These are phyloP conservation scores for Buathra laborator DNA, from an alignment of 2,888 invertebrate species.

Conservation along the genomic window DNA sequence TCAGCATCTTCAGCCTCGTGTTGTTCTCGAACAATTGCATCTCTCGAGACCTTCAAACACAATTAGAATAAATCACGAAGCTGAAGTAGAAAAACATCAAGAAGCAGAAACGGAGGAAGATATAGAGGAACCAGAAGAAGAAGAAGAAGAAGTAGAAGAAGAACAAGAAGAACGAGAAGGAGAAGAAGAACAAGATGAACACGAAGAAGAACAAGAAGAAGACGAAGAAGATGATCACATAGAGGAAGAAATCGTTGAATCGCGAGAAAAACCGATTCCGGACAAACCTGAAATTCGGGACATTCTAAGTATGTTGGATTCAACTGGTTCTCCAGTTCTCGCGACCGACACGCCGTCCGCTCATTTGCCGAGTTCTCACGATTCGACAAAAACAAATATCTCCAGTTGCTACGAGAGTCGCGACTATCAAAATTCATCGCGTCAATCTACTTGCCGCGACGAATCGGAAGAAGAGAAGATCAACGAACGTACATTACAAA, in stretches of 20 bases:
- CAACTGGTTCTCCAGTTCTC: constrained; percentile 79
- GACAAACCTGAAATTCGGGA: constrained; percentile 81
- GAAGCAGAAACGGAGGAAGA: constrained; percentile 70
- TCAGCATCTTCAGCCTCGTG: constrained; percentile 82
- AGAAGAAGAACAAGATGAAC: constrained; percentile 65
- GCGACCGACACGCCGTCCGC: constrained; percentile 78
- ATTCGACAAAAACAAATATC: constrained; percentile 71
- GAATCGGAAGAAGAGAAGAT: constrained; percentile 22
- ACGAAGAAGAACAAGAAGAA: constrained; percentile 48
- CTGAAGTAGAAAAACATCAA: constrained; percentile 48
- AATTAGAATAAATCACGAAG: neutral
- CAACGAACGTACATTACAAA: constrained; percentile 6
- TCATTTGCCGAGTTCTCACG: constrained; percentile 74
- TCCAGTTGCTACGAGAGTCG: constrained; percentile 59
- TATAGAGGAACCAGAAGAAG: constrained; percentile 71
- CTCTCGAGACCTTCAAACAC: constrained; percentile 77
- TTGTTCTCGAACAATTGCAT: constrained; percentile 81
- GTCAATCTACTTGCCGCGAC: constrained; percentile 7
- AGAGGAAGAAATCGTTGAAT: constrained; percentile 79
- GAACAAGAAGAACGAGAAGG: constrained; percentile 67
- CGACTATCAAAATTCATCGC: constrained; percentile 22
- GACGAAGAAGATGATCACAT: constrained; percentile 80
- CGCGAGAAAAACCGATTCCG: constrained; percentile 83
- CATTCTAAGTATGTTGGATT: constrained; percentile 81
- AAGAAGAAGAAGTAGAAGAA: constrained; percentile 63